Base-by-base conservation (phyloP, 2,797 vertebrate species). In the Chaetodon trifasciatus region DNA sequence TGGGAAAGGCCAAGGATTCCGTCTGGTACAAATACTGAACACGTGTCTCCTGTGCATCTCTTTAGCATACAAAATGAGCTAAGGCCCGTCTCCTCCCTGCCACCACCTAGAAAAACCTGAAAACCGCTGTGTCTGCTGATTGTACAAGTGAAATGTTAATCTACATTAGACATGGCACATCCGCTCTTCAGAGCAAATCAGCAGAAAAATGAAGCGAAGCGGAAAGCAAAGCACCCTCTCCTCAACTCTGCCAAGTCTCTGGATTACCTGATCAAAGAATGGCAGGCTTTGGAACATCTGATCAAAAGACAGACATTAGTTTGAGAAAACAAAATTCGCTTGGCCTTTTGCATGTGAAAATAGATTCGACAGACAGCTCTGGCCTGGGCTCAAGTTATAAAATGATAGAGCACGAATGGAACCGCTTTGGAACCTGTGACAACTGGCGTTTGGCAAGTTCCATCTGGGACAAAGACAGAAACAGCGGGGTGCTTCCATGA, bases 221-320 rank as follows among this genome's bases (percentile, higher is more conserved):
- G 37, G 87, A 89, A 91, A 70, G 81, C 84, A 76, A 79, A 74
- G 78, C 81, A 70, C 61, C 76, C 87, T 85, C 84, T 76, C 53
- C 78, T 85, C 84, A 76, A 87, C 81, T 89, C 89, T 86, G 86
- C 85, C 88, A 87, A 92, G 86, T 85, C 86, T 82, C 74, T 88
- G 91, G 91, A 94, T 94, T 91, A 92, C 88, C 89, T 92, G 92
- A 94, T 95, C 93, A 93, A 94, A 94, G 93, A 90, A 86, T 76
- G 81, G 63, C 86, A 85, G 84, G 84, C 86, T 91, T 89, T 92
- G 73, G 76, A 86, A 79, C 81, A 83, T 88, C 84, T 91, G 90
- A 92, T 94, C 89, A 92, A 92, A 93, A 91, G 86, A 83, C 86
- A 84, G 81, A 90, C 88, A 86, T 87, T 85, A 90, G 87, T 84